A percentile compares a stretch with the other conserved stretches of the same genome.
Conservation (phyloP, 37 sponge, comb jelly and placozoan species). For the Chondrilla cf. caribensis region DNA sequence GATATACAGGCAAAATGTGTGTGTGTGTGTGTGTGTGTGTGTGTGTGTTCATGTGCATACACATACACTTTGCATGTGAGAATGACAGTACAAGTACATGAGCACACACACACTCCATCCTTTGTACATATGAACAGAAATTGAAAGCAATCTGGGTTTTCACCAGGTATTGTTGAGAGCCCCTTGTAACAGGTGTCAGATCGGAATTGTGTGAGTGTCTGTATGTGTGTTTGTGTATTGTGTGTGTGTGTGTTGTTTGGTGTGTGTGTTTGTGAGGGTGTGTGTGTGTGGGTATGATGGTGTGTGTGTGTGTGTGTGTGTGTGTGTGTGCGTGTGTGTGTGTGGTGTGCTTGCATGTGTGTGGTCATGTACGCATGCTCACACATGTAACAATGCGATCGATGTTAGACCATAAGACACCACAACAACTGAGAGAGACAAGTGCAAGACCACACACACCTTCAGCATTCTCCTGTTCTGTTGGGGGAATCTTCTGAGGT, state of each 20-base stretch:
- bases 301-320: neutral
- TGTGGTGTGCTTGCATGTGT: neutral
- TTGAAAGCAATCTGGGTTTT: no score
- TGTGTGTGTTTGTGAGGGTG: constrained; percentile 26
- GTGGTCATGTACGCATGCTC: neutral
- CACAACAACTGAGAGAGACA: neutral
- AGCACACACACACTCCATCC: no score
- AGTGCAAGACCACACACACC: neutral
- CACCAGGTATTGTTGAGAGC: no score
- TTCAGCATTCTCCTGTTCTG: neutral
- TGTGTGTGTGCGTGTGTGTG: constrained; percentile 26
- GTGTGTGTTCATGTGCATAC: neutral
- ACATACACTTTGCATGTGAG: neutral
- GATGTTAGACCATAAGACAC: no score
- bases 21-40: constrained; percentile 24
- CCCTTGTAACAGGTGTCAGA: no score
- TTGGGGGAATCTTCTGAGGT: no score
- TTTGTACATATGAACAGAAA: no score
- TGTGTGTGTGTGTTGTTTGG: constrained; percentile 16
- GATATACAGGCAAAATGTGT: neutral
- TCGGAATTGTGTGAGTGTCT: constrained; percentile 25
- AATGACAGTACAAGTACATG: no score
- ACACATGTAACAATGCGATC: no score
- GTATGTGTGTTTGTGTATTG: constrained; percentile 18
- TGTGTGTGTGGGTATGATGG: constrained; percentile 15